Evolutionary conservation across 2,888 invertebrate genomes (phyloP), one percentile per base, ranked within the genome.

Genomic region (Erebia palarica): DNA sequence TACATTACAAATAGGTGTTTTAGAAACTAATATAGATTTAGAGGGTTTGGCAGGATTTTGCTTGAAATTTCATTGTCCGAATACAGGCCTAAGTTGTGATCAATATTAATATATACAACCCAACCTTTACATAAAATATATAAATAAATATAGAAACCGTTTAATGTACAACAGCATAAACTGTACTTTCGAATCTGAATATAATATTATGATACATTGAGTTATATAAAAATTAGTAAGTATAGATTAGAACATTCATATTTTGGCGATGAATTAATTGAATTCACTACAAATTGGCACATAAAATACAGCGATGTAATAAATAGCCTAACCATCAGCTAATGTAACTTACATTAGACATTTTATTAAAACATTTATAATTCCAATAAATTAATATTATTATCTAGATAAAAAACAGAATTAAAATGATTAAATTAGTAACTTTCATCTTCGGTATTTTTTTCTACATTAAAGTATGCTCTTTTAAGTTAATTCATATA

Each of bases 21-120:
- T 84, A 82, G 81, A 70, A 76, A 76, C 72, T 78, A 76, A 78
- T 60, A 69, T 75, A 77, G 73, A 77, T 75, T 75, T 75, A 73
- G 72, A 85, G 83, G 82, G 84, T 87, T 90, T 92, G 93, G 93
- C 92, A 92, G 93, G 92, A 92, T 89, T 91, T 90, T 88, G 86
- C 87, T 87, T 84, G 85, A 91, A 87, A 73, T 58, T 74, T 89
- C 88, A 88, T 86, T 90, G 88, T 89, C 86, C 86, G 87, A 89
- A 87, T 81, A 80, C 79, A 78, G 76, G 78, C 76, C 77, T 75
- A 78, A 68, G 76, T 78, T 79, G 79, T 81, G 79, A 84, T 78
- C 80, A 81, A 81, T 81, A 80, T 78, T 79, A 81, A 81, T 51
- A 67, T 58, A 27, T 68, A 71, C 49, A 86, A 88, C 86, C 84